phyloP scores from a whole-genome alignment of 2,888 invertebrate genomes.

The Eupithecia vulgata region DNA sequence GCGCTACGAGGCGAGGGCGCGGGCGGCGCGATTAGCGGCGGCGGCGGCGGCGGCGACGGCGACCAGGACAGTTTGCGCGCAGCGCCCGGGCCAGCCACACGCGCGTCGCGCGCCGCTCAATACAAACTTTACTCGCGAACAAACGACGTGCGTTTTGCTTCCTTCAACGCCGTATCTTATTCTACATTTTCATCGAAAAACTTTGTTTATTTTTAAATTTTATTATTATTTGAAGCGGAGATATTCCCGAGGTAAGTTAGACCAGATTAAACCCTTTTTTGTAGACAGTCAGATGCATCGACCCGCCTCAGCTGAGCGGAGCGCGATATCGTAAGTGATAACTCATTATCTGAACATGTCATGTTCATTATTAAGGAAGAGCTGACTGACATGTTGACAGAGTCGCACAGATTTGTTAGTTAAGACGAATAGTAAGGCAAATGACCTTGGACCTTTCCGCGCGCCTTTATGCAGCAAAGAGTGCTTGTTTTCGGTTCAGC shows the following conservation, averaged over 20 bases:
- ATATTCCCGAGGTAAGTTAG: constrained; percentile 1
- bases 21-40: not conserved
- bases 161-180: not conserved
- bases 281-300: not conserved
- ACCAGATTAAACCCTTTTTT: constrained; percentile 6
- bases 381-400: not conserved
- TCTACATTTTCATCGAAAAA: not conserved
- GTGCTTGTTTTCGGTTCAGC: too few relatives aligned
- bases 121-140: constrained; percentile 29
- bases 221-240: constrained; percentile 1
- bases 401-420: too few relatives aligned
- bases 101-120: constrained; percentile 3
- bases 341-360: constrained; percentile 21
- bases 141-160: not conserved
- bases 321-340: constrained; percentile 20
- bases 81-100: constrained; percentile 15
- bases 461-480: too few relatives aligned
- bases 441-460: too few relatives aligned
- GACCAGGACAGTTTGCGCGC: constrained; percentile 29
- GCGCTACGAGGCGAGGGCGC: not conserved
- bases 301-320: not conserved
- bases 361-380: constrained; percentile 16
- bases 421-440: too few relatives aligned
- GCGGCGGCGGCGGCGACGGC: not conserved
- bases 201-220: constrained; percentile 8